Evolutionary conservation across 2,113 vertebrate species (phyloP).

Genomic region (Terrapene triunguis): DNA sequence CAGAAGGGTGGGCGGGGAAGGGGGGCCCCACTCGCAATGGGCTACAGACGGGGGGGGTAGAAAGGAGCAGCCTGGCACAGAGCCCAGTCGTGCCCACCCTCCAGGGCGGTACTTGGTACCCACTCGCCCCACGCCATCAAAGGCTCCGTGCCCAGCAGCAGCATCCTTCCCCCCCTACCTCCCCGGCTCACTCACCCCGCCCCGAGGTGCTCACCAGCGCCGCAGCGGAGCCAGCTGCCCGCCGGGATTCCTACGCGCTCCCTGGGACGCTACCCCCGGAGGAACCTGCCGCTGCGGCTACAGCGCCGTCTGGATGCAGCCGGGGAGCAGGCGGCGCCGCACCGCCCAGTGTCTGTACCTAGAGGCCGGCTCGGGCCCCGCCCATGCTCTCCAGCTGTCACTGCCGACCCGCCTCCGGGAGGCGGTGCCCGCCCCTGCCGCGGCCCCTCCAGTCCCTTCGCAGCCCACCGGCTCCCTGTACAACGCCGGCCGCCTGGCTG

Average conservation of each 20-base stretch:
- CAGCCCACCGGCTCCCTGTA: not conserved
- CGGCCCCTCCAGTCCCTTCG: not conserved
- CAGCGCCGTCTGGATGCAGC: not conserved
- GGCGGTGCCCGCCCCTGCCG: not conserved
- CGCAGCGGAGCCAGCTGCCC: not conserved
- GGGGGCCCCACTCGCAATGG: too few species aligned
- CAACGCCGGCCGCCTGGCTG: not conserved
- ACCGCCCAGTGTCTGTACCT: not conserved
- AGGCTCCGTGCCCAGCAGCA: not conserved
- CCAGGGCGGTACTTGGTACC: not conserved
- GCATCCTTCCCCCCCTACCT: not conserved
- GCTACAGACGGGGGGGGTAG: too few species aligned
- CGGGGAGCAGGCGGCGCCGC: fast-evolving
- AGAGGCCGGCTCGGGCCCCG: not conserved
- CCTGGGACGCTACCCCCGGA: not conserved
- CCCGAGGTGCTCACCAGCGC: not conserved
- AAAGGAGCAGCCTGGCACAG: not conserved
- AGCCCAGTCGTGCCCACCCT: too few species aligned
- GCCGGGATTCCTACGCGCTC: not conserved
- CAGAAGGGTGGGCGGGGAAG: not conserved
- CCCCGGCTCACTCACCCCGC: not conserved
- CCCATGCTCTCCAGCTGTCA: not conserved
- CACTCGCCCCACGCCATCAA: too few species aligned
- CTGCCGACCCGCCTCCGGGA: not conserved
- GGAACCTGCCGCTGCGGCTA: not conserved